A percentile compares a stretch with the other conserved stretches of the same genome.
Conservation (phyloP, 2,113 vertebrate species). For the Corydoras maculifer region DNA sequence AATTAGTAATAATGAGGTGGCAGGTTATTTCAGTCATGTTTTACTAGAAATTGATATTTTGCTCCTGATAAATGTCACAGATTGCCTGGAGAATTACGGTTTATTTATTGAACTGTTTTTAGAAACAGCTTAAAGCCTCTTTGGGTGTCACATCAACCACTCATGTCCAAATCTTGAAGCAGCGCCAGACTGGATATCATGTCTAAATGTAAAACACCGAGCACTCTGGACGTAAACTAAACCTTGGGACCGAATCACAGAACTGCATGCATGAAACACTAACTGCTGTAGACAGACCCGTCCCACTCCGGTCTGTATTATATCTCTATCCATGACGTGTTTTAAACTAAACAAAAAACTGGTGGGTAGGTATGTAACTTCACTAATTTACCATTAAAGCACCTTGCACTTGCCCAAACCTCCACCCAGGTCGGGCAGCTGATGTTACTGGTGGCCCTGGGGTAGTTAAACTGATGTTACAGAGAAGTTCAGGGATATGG, state of each 20-base stretch:
- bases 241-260: constrained; percentile 16
- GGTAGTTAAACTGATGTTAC: constrained; percentile 4
- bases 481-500: constrained; percentile 19
- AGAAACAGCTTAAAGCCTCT: not conserved
- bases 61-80: constrained; percentile 13
- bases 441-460: constrained; percentile 1
- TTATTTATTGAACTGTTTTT: constrained; percentile 41
- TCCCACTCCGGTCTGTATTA: not conserved
- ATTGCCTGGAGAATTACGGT: constrained; percentile 33
- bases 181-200: constrained; percentile 25
- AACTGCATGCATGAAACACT: constrained; percentile 16
- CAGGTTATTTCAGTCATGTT: too few species aligned
- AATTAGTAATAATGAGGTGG: too few species aligned
- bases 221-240: constrained; percentile 14
- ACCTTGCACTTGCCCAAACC: not conserved
- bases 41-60: constrained; percentile 1
- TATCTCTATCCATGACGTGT: not conserved
- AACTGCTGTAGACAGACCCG: not conserved
- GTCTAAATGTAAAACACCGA: constrained; percentile 16
- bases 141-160: not conserved
- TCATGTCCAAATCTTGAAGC: constrained; percentile 7
- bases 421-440: constrained; percentile 5
- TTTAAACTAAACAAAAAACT: not conserved
- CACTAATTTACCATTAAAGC: too few species aligned
- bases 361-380: not conserved